Evolutionary conservation across 2,797 vertebrate genomes (phyloP).

Genomic region (Tachyglossus aculeatus): DNA sequence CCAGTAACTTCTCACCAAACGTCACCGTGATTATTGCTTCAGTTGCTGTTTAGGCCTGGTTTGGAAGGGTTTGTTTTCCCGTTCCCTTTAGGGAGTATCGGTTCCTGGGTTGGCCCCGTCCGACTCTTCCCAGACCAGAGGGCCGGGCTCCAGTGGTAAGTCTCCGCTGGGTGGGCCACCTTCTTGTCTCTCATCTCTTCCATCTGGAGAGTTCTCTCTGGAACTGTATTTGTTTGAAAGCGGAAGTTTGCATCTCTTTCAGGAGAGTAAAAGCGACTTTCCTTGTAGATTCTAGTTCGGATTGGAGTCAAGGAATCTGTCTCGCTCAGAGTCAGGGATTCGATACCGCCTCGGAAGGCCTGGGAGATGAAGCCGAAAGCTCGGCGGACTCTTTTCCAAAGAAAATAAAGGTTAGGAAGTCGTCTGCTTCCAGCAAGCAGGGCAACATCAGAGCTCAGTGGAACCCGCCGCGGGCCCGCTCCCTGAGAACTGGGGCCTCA

Average conservation of each 20-base stretch:
- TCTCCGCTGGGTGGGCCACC: no score
- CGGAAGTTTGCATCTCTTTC: no score
- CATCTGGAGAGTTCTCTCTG: no score
- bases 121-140: slow-evolving; percentile 77
- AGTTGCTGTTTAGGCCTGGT: background rate
- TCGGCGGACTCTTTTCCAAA: slow-evolving; percentile 83
- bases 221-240: no score
- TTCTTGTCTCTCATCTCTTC: background rate
- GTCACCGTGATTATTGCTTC: no score
- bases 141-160: slow-evolving; percentile 90
- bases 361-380: slow-evolving; percentile 79
- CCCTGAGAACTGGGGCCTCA: no score
- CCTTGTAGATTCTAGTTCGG: slow-evolving; percentile 88
- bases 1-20: no score
- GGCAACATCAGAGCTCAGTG: no score
- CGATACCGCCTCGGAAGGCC: slow-evolving; percentile 80
- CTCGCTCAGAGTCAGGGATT: slow-evolving; percentile 81
- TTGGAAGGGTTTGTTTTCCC: slow-evolving; percentile 43
- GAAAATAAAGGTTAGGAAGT: slow-evolving; percentile 87
- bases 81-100: slow-evolving; percentile 70
- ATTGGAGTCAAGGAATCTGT: slow-evolving; percentile 88
- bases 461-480: no score
- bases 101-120: slow-evolving; percentile 71
- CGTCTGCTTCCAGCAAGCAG: no score
- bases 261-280: no score